Base-by-base conservation (phyloP, 2,113 vertebrate species). In the Psephotus haematonotus region DNA sequence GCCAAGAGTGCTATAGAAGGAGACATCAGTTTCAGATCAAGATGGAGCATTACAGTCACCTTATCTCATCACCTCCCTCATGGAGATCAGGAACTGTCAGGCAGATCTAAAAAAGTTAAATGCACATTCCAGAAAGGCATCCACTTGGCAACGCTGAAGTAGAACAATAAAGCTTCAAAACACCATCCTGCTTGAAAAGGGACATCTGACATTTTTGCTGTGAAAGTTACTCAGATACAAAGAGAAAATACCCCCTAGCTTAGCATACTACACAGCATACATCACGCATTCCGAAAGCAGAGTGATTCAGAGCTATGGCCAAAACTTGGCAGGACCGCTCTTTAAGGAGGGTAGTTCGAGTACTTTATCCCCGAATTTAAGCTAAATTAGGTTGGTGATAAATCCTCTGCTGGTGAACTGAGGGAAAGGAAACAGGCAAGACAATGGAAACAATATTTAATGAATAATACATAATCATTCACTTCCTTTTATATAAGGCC, bases 211-310 rank as follows among this genome's bases (percentile, higher is more conserved):
- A 53, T 12, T 39, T 76, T 19, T 78, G 29, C 39, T 65, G 52
- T 20, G 67, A 68, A 22, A 62, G 5, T 31, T 17, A 33, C 28
- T 59, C 29, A 47, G 65, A 19, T 29, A 28, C 0, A 19, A 33
- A 82, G 29, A 84, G 29, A 43, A n/a, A 5, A 20, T 8, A 49
- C 23, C 31, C 82, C n/a, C 52, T 24, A 17, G 37, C 43, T 71
- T 13, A 46, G 70, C 8, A n/a, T 12, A 17, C 25, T 10, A 39
- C 5, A 33, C n/a, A 53, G 35, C 17, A 59, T 3, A 9, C 4
- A 12, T 8, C 23, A 13, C 0, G 3, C 10, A 2, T 17, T 57
- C 47, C 57, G 31, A 83, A 11, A 52, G n/a, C 43, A 14, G 50
- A n/a, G 6, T 11, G 19, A 14, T 85, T 67, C 20, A 92, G 57